These are phyloP conservation scores for Drosophila mauritiana DNA, from an alignment of 1,140 invertebrate species.

Conservation along the genomic window DNA sequence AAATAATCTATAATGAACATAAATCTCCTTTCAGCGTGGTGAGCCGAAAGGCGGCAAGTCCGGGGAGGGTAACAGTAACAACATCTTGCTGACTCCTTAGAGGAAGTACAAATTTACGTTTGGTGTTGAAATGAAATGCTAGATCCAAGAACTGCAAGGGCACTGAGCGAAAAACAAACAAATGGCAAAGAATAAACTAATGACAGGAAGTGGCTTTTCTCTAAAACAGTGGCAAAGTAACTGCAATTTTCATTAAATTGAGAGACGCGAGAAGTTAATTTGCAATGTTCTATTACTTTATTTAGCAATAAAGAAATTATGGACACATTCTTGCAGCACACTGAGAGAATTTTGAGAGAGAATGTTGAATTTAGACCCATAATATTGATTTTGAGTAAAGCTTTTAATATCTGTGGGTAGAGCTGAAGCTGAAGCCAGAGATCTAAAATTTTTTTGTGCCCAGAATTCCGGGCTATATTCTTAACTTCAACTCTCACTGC, in stretches of 20 bases:
- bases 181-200: background rate
- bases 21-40: slow-evolving; percentile 71
- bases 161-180: slow-evolving; percentile 20
- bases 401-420: background rate
- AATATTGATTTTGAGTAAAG: background rate
- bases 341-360: background rate
- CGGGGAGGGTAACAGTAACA: slow-evolving; percentile 8
- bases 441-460: background rate
- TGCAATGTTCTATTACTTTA: background rate
- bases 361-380: too few species aligned
- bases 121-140: slow-evolving; percentile 83
- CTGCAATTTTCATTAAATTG: background rate
- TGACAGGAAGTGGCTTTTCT: background rate
- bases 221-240: too few species aligned
- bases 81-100: slow-evolving; percentile 59
- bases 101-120: slow-evolving; percentile 82
- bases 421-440: background rate
- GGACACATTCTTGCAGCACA: background rate
- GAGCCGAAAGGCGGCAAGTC: background rate
- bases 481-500: slow-evolving; percentile 17
- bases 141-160: slow-evolving; percentile 22
- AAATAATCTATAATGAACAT: slow-evolving; percentile 84
- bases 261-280: background rate
- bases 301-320: background rate
- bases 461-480: too few species aligned